Percentiles rank a stretch among this genome's conserved stretches.
Evolutionary conservation across 2,797 vertebrate species (phyloP).

Genomic region (Coracias cyanogaster): DNA sequence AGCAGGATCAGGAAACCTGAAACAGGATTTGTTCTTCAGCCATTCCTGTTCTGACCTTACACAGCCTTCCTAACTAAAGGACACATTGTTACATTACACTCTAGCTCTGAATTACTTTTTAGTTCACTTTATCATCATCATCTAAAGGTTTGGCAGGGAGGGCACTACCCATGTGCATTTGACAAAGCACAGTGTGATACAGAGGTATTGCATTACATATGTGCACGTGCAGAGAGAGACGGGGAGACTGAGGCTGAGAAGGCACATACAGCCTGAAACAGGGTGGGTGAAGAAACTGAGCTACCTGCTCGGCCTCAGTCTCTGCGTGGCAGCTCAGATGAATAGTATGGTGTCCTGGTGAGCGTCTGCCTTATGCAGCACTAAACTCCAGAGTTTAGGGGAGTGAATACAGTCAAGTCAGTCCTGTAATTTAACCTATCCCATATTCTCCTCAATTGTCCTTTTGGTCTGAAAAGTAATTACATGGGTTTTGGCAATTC

Average conservation of each 20-base stretch:
- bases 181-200: background rate
- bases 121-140: background rate
- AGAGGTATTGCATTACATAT: accelerated
- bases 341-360: accelerated
- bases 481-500: background rate
- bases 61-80: background rate
- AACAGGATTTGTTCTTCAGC: background rate
- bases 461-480: background rate
- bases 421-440: background rate
- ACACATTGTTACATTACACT: background rate
- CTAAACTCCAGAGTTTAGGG: background rate
- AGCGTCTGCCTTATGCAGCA: background rate
- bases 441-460: background rate
- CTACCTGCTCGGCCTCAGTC: background rate
- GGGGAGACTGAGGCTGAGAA: background rate
- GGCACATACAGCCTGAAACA: background rate
- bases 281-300: background rate
- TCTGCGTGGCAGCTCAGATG: background rate
- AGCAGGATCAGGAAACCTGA: background rate
- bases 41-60: background rate
- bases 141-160: background rate
- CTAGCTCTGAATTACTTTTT: background rate
- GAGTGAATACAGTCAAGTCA: background rate
- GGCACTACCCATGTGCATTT: accelerated
- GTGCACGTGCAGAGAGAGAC: accelerated